Evolutionary conservation across 2,113 vertebrate species (phyloP).

Genomic region (Cranoglanis bouderius): DNA sequence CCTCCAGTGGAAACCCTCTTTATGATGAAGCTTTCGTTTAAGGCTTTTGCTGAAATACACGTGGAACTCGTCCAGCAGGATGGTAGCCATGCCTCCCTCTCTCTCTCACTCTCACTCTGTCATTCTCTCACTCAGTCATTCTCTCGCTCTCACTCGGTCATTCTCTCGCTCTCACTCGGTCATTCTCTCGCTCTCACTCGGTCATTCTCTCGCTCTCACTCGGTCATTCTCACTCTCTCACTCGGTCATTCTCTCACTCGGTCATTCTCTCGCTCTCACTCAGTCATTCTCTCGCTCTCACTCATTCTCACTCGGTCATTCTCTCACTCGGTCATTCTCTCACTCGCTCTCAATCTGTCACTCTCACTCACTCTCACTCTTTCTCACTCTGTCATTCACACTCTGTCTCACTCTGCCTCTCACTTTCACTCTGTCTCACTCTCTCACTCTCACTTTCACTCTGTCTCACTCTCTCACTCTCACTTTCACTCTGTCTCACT

Average conservation of each 20-base stretch:
- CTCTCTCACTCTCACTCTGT: neutral
- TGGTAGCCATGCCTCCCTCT: neutral
- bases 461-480: neutral
- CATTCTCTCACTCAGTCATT: neutral
- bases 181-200: neutral
- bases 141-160: neutral
- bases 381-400: too few species aligned
- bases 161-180: neutral
- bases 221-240: neutral
- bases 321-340: neutral
- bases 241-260: neutral
- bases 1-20: too few species aligned
- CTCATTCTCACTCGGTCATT: neutral
- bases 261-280: too few species aligned
- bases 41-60: conserved; percentile 14
- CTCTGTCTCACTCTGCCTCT: neutral
- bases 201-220: neutral
- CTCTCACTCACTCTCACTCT: neutral
- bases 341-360: neutral
- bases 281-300: too few species aligned
- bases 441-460: neutral
- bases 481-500: neutral
- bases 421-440: neutral
- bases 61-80: conserved; percentile 16
- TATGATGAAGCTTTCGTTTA: neutral